phyloP scores from a whole-genome alignment of 2,113 vertebrate species.

The Passer montanus region DNA sequence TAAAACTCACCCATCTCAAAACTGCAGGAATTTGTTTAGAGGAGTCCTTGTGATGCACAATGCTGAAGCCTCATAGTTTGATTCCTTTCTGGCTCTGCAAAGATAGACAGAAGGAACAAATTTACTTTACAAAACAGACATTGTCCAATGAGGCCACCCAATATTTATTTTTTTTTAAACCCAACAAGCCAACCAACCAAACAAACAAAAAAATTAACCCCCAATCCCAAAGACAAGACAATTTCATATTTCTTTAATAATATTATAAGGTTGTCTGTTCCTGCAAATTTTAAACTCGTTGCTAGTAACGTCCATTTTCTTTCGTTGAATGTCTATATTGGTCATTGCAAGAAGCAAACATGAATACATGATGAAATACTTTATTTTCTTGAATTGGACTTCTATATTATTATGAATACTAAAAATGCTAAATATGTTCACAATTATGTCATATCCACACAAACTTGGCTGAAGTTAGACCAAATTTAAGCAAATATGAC shows the following conservation, averaged over 20 bases:
- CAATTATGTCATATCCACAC: not conserved
- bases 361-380: not conserved
- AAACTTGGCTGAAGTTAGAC: not conserved
- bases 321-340: not conserved
- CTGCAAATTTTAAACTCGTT: not conserved
- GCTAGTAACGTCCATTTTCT: not conserved
- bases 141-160: not conserved
- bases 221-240: fast-evolving
- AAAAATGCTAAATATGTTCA: not conserved
- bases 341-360: not conserved
- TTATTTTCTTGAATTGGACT: not conserved
- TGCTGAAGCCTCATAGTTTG: not conserved
- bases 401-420: not conserved
- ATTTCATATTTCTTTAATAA: not conserved
- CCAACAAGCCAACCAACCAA: too few relatives aligned
- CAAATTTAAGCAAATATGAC: not conserved
- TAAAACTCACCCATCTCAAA: not conserved
- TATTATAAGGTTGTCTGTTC: not conserved
- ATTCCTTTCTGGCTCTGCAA: not conserved
- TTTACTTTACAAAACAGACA: not conserved
- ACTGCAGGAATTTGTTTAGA: not conserved
- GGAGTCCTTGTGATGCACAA: not conserved
- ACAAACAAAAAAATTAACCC: not conserved
- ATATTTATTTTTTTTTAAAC: not conserved
- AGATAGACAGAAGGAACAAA: not conserved